Evolutionary conservation across 2,797 vertebrate species (phyloP), one percentile per base, ranked within the genome.

Genomic region (Orientallactaga sibirica): DNA sequence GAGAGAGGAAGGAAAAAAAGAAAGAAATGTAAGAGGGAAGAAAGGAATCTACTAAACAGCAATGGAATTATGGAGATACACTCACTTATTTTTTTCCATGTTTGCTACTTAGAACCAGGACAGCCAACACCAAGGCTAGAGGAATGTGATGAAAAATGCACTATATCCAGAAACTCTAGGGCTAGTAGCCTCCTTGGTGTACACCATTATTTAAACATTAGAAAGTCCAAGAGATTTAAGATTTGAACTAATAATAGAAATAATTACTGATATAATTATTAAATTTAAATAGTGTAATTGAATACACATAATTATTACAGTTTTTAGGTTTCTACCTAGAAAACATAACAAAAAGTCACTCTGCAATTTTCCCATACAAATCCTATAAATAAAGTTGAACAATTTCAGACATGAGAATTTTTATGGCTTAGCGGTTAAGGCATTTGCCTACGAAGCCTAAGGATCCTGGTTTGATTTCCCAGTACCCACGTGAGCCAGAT

Each of bases 291-390:
- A 73, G 81, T 22, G 9, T 52, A 62, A 78, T 37, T 81, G 27
- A 75, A 91, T 24, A 61, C 92, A 91, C 80, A 29, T 77, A 70
- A 5, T 82, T 88, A 78, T 43, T 86, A 29, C 25, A 48, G 15
- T 11, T 70, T 71, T 68, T 8, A 52, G 86, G n/a, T 2, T 64
- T 83, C 85, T 95, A 29, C 20, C 27, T 67, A 27, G 77, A 87
- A 95, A 92, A 94, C 7, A 58, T 81, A 93, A 58, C 8, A 89
- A 61, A 27, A 92, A 82, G 7, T 86, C 62, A 90, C 67, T 92
- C 24, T 77, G 94, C 29, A 94, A 64, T 66, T 75, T 90, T 90
- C 25, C 81, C 71, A 48, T 20, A 64, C 22, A 88, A 37, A 77
- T 66, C 75, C 6, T 91, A 78, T 62, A 75, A 66, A 58, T 52